These are phyloP conservation scores for Nasonia vitripennis DNA, from an alignment of 1,140 invertebrate genomes.

Conservation along the genomic window DNA sequence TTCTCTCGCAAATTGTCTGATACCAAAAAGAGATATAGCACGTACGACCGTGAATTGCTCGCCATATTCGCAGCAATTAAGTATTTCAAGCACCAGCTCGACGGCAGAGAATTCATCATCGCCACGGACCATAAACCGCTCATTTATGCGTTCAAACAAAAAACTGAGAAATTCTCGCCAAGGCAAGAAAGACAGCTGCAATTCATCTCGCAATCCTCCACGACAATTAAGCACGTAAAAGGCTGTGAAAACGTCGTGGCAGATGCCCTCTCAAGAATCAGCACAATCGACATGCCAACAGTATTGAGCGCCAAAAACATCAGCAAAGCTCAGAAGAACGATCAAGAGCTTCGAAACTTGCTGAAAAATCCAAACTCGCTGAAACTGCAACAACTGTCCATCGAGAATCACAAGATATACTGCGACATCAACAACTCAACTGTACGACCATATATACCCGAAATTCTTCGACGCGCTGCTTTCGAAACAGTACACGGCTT, in stretches of 20 bases:
- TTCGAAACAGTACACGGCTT: constrained; percentile 28
- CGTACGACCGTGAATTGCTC: constrained; percentile 25
- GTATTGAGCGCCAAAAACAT: neutral
- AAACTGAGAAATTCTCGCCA: constrained; percentile 8
- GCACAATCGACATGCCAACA: neutral
- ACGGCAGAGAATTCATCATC: neutral
- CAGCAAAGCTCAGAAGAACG: neutral
- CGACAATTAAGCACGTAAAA: neutral
- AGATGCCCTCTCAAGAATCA: constrained; percentile 1
- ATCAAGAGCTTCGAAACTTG: constrained; percentile 53
- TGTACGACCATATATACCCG: constrained; percentile 2
- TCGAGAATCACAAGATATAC: neutral
- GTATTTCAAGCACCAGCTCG: constrained; percentile 7
- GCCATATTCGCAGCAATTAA: constrained; percentile 5
- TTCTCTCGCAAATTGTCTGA: neutral
- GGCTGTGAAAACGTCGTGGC: neutral
- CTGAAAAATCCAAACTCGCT: neutral
- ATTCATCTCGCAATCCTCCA: neutral
- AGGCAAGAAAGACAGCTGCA: neutral
- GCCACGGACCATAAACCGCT: constrained; percentile 14
- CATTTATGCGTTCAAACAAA: constrained; percentile 7
- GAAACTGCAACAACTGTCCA: neutral
- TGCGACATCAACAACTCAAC: neutral
- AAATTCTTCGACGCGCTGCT: neutral
- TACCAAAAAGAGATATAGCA: neutral